phyloP scores from a whole-genome alignment of 1,140 invertebrate genomes.

The Drosophila tsacasi region DNA sequence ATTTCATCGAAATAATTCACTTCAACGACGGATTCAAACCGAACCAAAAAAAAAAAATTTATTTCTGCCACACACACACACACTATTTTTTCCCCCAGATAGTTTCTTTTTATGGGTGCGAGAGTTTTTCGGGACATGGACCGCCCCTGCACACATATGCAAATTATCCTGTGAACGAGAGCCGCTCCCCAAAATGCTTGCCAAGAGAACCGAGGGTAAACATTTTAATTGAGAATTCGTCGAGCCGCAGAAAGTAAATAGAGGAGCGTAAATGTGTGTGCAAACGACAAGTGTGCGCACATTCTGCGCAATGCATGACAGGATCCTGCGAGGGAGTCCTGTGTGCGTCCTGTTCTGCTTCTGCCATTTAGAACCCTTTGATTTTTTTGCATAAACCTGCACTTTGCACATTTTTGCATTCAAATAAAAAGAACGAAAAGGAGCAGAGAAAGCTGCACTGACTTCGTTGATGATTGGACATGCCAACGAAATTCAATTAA shows the following conservation, averaged over 20 bases:
- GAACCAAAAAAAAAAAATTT: slow-evolving; percentile 14
- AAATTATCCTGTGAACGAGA: slow-evolving; percentile 45
- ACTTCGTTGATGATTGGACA: slow-evolving; percentile 22
- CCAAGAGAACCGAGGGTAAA: slow-evolving; percentile 51
- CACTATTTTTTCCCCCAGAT: slow-evolving; percentile 10
- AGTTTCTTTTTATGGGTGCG: slow-evolving; percentile 9
- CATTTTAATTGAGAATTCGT: slow-evolving; percentile 81
- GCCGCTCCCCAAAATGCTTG: slow-evolving; percentile 28
- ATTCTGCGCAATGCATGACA: slow-evolving; percentile 41
- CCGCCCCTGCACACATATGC: slow-evolving; percentile 32
- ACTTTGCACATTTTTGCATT: slow-evolving; percentile 63
- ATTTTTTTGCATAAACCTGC: slow-evolving; percentile 69
- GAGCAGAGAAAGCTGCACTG: background rate
- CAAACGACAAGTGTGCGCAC: slow-evolving; percentile 62
- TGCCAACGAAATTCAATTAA: slow-evolving; percentile 73
- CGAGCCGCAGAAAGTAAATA: slow-evolving; percentile 74
- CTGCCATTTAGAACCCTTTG: slow-evolving; percentile 56
- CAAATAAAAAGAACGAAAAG: slow-evolving; percentile 41
- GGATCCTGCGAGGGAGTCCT: slow-evolving; percentile 22
- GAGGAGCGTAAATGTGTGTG: slow-evolving; percentile 54
- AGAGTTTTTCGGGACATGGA: slow-evolving; percentile 13
- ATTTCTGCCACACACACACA: slow-evolving; percentile 17
- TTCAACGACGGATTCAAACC: slow-evolving; percentile 12
- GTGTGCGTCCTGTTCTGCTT: background rate
- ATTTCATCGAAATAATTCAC: slow-evolving; percentile 23